A percentile compares a stretch with the other conserved stretches of the same genome.
These are phyloP conservation scores for Cheilinus undulatus DNA, from an alignment of 2,113 vertebrate genomes.

Conservation along the genomic window DNA sequence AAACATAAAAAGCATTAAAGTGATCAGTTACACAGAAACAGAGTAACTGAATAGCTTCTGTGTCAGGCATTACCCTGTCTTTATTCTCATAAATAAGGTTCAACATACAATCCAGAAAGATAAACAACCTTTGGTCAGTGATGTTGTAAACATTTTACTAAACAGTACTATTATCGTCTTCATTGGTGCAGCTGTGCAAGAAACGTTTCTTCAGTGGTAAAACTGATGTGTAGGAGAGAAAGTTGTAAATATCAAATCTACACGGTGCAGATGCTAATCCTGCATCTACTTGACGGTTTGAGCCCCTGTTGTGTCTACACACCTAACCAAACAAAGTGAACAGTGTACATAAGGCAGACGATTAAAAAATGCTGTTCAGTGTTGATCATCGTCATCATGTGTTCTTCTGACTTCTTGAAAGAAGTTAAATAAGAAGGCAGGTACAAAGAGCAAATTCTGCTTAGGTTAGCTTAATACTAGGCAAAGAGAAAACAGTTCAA, in stretches of 20 bases:
- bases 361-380: not conserved
- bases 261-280: too few species aligned
- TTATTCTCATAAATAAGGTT: slow-evolving; percentile 57
- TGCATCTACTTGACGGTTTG: too few species aligned
- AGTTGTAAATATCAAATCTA: not conserved
- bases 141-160: slow-evolving; percentile 53
- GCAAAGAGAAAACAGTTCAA: not conserved
- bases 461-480: not conserved
- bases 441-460: not conserved
- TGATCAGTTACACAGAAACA: not conserved
- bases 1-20: not conserved
- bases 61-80: slow-evolving; percentile 17
- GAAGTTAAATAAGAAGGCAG: slow-evolving; percentile 30
- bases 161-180: slow-evolving; percentile 32
- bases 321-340: not conserved
- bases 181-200: slow-evolving; percentile 51
- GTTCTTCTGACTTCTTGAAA: slow-evolving; percentile 9
- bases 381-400: not conserved
- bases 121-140: slow-evolving; percentile 60
- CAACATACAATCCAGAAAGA: slow-evolving; percentile 31
- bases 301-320: not conserved
- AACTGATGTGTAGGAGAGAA: not conserved
- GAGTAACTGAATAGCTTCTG: not conserved
- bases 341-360: not conserved
- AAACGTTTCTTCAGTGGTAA: slow-evolving; percentile 10